Evolutionary conservation across 1,140 invertebrate species (phyloP).

Genomic region (Drosophila eugracilis): DNA sequence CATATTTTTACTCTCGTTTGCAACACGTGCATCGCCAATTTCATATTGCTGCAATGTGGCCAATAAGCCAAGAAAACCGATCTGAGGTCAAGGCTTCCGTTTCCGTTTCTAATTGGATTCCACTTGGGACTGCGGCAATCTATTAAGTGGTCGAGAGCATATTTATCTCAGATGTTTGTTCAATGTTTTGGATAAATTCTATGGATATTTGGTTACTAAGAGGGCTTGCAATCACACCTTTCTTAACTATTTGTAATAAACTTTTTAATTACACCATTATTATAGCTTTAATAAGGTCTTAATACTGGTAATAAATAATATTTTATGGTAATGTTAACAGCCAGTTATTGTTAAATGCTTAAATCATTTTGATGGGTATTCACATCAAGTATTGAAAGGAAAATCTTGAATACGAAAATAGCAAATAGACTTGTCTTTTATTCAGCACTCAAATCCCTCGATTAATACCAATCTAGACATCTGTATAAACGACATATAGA

Average conservation of each 20-base stretch:
- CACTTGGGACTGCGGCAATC: slow-evolving; percentile 7
- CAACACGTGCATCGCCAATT: slow-evolving; percentile 44
- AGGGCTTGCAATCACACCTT: too few species aligned
- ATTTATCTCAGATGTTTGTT: not conserved
- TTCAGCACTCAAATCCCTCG: slow-evolving; percentile 10
- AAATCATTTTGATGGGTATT: too few species aligned
- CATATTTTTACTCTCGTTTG: slow-evolving; percentile 20
- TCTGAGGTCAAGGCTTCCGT: slow-evolving; percentile 47
- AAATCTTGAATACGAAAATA: not conserved
- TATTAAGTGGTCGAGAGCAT: not conserved
- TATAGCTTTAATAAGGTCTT: too few species aligned
- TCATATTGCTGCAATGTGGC: slow-evolving; percentile 30
- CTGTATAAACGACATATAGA: slow-evolving; percentile 9
- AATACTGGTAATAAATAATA: too few species aligned
- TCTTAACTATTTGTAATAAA: too few species aligned
- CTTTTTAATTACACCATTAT: too few species aligned
- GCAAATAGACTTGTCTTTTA: not conserved
- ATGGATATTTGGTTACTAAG: too few species aligned
- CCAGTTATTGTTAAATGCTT: too few species aligned
- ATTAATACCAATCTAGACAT: slow-evolving; percentile 34
- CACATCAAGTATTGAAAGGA: not conserved
- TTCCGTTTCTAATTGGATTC: slow-evolving; percentile 18
- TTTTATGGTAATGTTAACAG: too few species aligned
- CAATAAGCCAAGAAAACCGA: slow-evolving; percentile 26
- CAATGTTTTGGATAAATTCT: too few species aligned